Evolutionary conservation across 1,140 invertebrate genomes (phyloP).

Genomic region (Thaumetopoea pityocampa): DNA sequence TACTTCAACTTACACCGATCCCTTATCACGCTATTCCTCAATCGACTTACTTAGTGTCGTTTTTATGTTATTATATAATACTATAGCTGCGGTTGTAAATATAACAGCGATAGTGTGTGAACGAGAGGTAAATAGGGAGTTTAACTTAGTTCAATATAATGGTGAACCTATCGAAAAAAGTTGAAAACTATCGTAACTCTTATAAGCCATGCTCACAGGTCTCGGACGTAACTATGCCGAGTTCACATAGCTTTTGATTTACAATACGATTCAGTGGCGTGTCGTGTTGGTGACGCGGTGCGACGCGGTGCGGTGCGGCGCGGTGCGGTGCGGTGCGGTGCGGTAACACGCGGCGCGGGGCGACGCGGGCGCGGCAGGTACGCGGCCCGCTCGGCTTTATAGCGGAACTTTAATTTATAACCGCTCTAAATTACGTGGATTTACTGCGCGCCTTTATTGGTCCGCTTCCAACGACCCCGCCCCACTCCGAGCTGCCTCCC

Average conservation of each 20-base stretch:
- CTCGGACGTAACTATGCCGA: conserved; percentile 23
- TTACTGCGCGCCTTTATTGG: conserved; percentile 72
- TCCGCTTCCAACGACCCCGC: conserved; percentile 45
- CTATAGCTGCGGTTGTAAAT: too few species aligned
- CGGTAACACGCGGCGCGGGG: conserved; percentile 29
- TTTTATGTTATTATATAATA: too few species aligned
- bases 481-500: conserved; percentile 38
- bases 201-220: conserved; percentile 6
- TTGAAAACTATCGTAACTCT: too few species aligned
- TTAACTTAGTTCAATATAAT: too few species aligned
- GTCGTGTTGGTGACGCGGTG: conserved; percentile 23
- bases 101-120: too few species aligned
- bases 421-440: conserved; percentile 73
- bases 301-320: conserved; percentile 33
- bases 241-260: conserved; percentile 61
- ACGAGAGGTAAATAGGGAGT: too few species aligned
- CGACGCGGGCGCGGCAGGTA: conserved; percentile 45
- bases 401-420: conserved; percentile 71
- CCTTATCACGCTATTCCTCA: too few species aligned
- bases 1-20: too few species aligned
- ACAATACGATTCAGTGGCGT: conserved; percentile 36
- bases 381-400: conserved; percentile 53
- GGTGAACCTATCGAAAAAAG: too few species aligned
- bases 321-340: conserved; percentile 24
- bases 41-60: too few species aligned